Evolutionary conservation across 2,113 vertebrate species (phyloP), one percentile per base, ranked within the genome.

Genomic region (Cochlearius cochlearius): DNA sequence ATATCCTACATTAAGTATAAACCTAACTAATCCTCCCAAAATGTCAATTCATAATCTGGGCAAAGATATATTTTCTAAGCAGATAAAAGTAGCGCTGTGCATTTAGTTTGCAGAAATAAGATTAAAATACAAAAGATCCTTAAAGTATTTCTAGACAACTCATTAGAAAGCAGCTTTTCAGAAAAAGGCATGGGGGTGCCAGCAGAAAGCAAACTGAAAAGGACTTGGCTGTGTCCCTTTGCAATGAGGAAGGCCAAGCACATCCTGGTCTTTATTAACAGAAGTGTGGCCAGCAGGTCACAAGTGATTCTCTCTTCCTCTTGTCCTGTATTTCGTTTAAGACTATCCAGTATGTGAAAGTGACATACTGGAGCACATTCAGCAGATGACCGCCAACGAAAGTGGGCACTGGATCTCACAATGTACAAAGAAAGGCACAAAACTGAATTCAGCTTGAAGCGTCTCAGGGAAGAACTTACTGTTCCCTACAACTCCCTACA

Each of bases 121-220:
- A 3, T 20, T 56, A 49, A 43, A 55, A 76, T 49, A 50, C 16
- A 47, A 45, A 76, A 49, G 9, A 39, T 32, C 9, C 10, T 73
- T 71, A 25, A 34, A 59, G 41, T 86, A 60, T 68, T 47, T 84
- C 71, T 39, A 39, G 17, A 66, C 5, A 74, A 43, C 4, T 55
- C 3, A 4, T 30, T 26, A 74, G 25, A 67, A 87, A 69, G 5
- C 12, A 86, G 12, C 10, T 81, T 94, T 63, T n/a, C 34, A 75
- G 66, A 58, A 78, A 72, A 68, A 60, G 3, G 11, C 3, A 1
- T 41, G 29, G 15, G 0, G 3, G 5, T 20, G 1, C 4, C 6
- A 6, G 53, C 5, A 59, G 45, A 66, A 9, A 76, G 11, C 7
- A 92, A 81, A 23, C 20, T 56, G 41, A 76, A 49, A 34, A 67